Conservation (phyloP, 2,888 invertebrate species). For the Standfussiana lucernea region DNA sequence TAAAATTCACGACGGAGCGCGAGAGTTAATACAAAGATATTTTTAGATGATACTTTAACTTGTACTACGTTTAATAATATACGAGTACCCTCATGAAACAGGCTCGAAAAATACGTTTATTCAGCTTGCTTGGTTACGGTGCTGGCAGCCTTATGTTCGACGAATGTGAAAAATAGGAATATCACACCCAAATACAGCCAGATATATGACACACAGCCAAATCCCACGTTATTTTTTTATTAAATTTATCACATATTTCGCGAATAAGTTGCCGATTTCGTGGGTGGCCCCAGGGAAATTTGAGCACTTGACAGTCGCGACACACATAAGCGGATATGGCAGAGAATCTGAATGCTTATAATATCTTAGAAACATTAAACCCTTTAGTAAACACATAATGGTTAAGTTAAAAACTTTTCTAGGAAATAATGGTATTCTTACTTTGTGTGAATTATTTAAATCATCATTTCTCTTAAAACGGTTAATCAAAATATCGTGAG, state of each 20-base stretch:
- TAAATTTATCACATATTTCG: constrained; percentile 57
- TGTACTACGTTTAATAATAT: not conserved
- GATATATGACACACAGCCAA: constrained; percentile 3
- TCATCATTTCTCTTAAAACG: not conserved
- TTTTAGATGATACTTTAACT: not conserved
- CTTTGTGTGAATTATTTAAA: not conserved
- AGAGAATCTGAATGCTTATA: constrained; percentile 41
- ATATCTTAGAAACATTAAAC: constrained; percentile 5
- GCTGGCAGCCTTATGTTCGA: not conserved
- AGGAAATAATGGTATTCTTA: not conserved
- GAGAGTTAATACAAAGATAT: not conserved
- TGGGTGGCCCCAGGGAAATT: constrained; percentile 63
- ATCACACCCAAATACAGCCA: constrained; percentile 9
- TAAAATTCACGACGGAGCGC: no score
- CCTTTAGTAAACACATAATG: not conserved
- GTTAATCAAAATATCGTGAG: not conserved
- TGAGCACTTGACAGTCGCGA: constrained; percentile 33
- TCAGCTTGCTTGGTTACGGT: not conserved
- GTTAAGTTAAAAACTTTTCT: not conserved
- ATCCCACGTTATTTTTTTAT: constrained; percentile 47
- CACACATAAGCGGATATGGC: constrained; percentile 18
- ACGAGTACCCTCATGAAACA: not conserved
- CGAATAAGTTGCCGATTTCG: constrained; percentile 58
- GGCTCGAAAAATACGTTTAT: not conserved
- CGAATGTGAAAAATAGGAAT: constrained; percentile 24